These are phyloP conservation scores for Crotalus viridis DNA, from an alignment of 2,113 vertebrate genomes.

Conservation along the genomic window DNA sequence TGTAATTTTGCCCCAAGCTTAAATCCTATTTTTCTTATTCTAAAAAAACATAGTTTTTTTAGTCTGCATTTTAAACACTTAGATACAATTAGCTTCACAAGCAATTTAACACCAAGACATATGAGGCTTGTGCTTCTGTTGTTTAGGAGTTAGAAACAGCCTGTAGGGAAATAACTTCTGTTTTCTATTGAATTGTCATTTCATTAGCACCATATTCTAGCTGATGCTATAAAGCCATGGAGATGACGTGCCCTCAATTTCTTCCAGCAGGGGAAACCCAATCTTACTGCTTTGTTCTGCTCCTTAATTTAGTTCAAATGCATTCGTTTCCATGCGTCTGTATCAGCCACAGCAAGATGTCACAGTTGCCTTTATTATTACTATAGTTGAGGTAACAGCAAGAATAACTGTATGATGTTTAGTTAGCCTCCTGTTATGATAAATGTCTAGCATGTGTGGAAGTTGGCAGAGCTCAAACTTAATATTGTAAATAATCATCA, in stretches of 20 bases:
- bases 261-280: neutral
- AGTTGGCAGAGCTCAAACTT: conserved; percentile 22
- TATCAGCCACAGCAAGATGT: neutral
- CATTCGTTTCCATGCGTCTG: neutral
- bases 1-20: neutral
- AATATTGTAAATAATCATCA: conserved; percentile 33
- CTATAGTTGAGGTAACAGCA: conserved; percentile 6
- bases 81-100: neutral
- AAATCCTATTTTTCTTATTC: neutral
- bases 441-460: conserved; percentile 34
- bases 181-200: conserved; percentile 13
- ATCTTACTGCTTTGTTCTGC: neutral
- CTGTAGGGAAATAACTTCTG: neutral
- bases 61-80: neutral
- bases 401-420: conserved; percentile 12
- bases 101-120: neutral
- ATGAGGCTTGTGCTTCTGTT: neutral
- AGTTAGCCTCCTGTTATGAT: conserved; percentile 11
- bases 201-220: neutral
- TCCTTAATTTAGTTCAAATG: neutral
- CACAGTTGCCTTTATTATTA: neutral
- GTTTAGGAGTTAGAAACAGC: neutral
- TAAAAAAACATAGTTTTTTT: neutral
- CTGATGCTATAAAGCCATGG: neutral
- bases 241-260: neutral